Conservation (phyloP, 2,797 vertebrate genomes). For the Notolepis coatsorum region DNA sequence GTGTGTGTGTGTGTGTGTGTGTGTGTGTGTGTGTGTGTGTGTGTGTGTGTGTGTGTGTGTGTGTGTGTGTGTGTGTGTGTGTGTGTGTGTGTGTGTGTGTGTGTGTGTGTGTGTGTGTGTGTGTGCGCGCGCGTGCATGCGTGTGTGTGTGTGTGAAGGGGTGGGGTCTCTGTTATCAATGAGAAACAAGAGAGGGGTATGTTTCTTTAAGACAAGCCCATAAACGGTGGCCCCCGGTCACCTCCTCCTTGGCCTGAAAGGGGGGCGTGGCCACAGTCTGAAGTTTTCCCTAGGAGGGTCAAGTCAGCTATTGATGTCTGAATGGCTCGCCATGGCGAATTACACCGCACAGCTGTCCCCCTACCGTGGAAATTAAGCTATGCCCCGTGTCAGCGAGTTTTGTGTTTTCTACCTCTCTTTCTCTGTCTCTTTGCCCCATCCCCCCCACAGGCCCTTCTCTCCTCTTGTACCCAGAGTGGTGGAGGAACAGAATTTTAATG, state of each 20-base stretch:
- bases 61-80: background rate
- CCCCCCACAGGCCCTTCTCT: conserved; percentile 66
- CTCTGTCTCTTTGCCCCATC: conserved; percentile 64
- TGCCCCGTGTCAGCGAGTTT: conserved; percentile 99
- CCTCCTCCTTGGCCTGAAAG: conserved; percentile 90
- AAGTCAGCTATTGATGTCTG: conserved; percentile 98
- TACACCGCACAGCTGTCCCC: conserved; percentile 99
- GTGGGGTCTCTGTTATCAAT: conserved; percentile 84
- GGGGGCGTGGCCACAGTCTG: conserved; percentile 88
- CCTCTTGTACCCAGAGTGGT: conserved; percentile 71
- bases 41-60: background rate
- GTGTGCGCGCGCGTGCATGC: conserved; percentile 12
- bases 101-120: conserved; percentile 16
- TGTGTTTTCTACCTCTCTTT: conserved; percentile 82
- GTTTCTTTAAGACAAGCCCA: conserved; percentile 98
- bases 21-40: background rate
- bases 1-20: background rate
- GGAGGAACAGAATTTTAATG: conserved; percentile 48
- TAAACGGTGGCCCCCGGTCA: conserved; percentile 94
- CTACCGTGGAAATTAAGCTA: conserved; percentile 99
- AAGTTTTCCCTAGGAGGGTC: conserved; percentile 97
- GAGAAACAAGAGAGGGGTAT: conserved; percentile 89
- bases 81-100: background rate
- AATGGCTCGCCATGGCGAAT: conserved; percentile 99
- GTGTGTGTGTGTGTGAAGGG: conserved; percentile 50